Conservation (phyloP, 2,113 vertebrate species). For the Melospiza georgiana region DNA sequence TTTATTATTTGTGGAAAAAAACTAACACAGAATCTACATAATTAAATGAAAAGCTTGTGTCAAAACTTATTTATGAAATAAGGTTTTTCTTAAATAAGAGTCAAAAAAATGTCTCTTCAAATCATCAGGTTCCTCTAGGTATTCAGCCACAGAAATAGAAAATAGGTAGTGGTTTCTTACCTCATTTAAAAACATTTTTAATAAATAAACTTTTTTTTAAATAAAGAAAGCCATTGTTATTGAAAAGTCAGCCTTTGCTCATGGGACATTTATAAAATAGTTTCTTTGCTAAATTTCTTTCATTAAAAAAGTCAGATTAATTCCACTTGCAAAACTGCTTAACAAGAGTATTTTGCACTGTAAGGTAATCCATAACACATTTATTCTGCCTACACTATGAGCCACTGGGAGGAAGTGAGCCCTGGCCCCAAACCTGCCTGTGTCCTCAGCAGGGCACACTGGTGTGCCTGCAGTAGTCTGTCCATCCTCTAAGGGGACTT, state of each 20-base stretch:
- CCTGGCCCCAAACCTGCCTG: neutral
- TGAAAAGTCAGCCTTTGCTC: neutral
- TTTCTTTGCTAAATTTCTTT: neutral
- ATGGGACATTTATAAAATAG: neutral
- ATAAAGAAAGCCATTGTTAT: neutral
- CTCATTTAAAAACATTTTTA: neutral
- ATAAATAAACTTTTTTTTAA: neutral
- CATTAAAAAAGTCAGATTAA: neutral
- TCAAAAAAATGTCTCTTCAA: neutral
- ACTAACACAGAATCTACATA: neutral
- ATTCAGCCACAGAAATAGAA: neutral
- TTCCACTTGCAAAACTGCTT: neutral
- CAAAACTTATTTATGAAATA: neutral
- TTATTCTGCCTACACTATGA: neutral
- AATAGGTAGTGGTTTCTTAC: neutral
- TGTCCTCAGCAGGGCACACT: neutral
- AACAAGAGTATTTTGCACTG: neutral
- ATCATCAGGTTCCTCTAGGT: neutral
- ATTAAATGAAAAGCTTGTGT: neutral
- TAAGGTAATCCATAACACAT: neutral
- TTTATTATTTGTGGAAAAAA: neutral
- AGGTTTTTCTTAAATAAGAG: neutral
- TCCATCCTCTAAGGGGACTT: neutral
- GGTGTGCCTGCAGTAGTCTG: neutral
- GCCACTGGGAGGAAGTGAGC: neutral